These are phyloP conservation scores for Tuberolachnus salignus DNA, from an alignment of 2,888 invertebrate species.

Conservation along the genomic window DNA sequence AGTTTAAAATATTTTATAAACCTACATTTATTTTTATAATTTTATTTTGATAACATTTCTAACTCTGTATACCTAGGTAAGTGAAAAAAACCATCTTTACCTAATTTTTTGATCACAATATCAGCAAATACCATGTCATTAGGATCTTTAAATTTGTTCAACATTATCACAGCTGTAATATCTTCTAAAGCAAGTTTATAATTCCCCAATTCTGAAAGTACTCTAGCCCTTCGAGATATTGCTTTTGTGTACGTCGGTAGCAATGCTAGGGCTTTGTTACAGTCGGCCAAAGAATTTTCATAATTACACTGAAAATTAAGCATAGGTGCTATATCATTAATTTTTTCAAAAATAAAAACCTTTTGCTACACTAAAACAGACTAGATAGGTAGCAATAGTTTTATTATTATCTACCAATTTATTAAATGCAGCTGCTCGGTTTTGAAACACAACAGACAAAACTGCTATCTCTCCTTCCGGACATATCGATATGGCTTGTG, in stretches of 20 bases:
- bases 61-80: too few relatives aligned
- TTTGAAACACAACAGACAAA: slow-evolving; percentile 93
- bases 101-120: slow-evolving; percentile 82
- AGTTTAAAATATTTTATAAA: neutral
- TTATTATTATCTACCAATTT: slow-evolving; percentile 69
- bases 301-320: slow-evolving; percentile 70
- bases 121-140: slow-evolving; percentile 83
- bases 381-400: neutral
- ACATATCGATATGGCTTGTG: slow-evolving; percentile 90
- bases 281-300: slow-evolving; percentile 83
- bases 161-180: slow-evolving; percentile 88
- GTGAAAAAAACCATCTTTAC: slow-evolving; percentile 61
- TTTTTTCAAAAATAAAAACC: neutral
- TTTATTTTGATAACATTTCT: too few relatives aligned
- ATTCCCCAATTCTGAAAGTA: slow-evolving; percentile 22
- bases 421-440: slow-evolving; percentile 95
- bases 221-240: slow-evolving; percentile 74
- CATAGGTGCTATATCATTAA: neutral
- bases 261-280: slow-evolving; percentile 80
- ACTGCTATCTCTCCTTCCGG: slow-evolving; percentile 75
- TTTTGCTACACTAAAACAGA: neutral
- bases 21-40: neutral
- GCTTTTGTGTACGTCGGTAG: slow-evolving; percentile 91
- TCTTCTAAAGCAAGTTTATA: slow-evolving; percentile 77
- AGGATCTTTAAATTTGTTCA: slow-evolving; percentile 86